Evolutionary conservation across 2,113 vertebrate species (phyloP), one percentile per base, ranked within the genome.

Genomic region (Cairina moschata): DNA sequence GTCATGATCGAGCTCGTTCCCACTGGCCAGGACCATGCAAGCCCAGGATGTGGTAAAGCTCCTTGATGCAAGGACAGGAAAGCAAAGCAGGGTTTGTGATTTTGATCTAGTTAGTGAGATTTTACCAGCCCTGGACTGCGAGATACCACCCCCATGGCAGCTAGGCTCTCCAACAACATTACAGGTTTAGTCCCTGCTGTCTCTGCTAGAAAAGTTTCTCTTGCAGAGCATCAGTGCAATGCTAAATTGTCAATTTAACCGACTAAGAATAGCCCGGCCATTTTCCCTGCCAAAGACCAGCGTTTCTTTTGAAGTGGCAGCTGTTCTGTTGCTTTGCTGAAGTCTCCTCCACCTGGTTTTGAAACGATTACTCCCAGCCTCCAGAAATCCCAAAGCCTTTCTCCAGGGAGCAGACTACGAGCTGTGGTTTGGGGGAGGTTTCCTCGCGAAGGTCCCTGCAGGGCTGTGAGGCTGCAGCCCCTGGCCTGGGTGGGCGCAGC

Each of bases 401-500:
- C 29, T 22, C 20, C 86, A 48, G 6, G 77, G 67, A 71, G 52
- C 0, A 8, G 75, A 11, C 67, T 2, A 0, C 23, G 38, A 75
- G 21, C 1, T 2, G 38, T 4, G 31, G 2, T 4, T 25, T 32
- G 0, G 0, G n/a, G 72, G 22, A 48, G 5, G 6, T 67, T 71
- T 48, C 68, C 29, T 34, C 7, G 7, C 2, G 9, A 32, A 67
- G 78, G 15, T 31, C 32, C 36, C 14, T 66, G 17, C 0, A 7
- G 48, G 58, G 26, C 6, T 10, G 48, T 7, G 38, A 17, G 34
- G 68, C 52, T 5, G 68, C 65, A 88, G 20, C 20, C 25, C 56
- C 22, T 0, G 0, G 28, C 2, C 17, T 11, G 26, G 4, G 0
- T 6, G 15, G 55, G 21, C 1, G 3, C 7, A 32, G 17, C 62